Evolutionary conservation across 2,888 invertebrate species (phyloP).

Genomic region (Unio pictorum): DNA sequence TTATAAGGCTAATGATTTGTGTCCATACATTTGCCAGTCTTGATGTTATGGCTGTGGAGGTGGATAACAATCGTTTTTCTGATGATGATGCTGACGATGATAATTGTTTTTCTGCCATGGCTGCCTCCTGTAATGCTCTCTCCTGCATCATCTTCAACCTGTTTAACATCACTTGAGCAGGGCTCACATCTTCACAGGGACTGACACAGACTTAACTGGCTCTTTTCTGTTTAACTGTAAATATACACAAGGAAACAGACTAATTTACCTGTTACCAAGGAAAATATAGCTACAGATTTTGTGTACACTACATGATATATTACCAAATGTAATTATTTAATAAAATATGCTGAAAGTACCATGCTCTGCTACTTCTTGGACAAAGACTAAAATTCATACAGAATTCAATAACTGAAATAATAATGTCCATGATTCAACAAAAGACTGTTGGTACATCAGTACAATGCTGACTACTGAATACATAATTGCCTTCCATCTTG

Average conservation of each 20-base stretch:
- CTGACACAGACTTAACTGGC: not conserved
- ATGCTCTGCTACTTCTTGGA: too few relatives aligned
- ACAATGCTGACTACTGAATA: too few relatives aligned
- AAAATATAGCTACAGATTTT: not conserved
- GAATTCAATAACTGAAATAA: too few relatives aligned
- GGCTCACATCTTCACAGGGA: conserved; percentile 21
- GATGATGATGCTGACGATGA: conserved; percentile 13
- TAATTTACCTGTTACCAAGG: conserved; percentile 1
- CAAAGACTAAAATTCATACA: too few relatives aligned
- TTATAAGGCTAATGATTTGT: too few relatives aligned
- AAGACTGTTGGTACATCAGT: too few relatives aligned
- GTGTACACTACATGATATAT: not conserved
- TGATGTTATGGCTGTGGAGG: not conserved
- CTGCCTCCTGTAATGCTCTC: conserved; percentile 44
- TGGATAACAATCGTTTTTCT: conserved; percentile 5
- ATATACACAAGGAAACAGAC: not conserved
- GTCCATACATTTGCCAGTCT: too few relatives aligned
- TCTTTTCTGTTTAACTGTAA: not conserved
- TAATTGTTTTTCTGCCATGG: conserved; percentile 24
- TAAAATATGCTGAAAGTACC: not conserved
- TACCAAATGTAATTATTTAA: not conserved
- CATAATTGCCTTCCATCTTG: too few relatives aligned
- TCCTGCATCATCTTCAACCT: conserved; percentile 64
- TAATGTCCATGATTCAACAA: too few relatives aligned
- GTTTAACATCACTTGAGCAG: conserved; percentile 69